Evolutionary conservation across 2,888 invertebrate genomes (phyloP).

Genomic region (Athetis lepigone): DNA sequence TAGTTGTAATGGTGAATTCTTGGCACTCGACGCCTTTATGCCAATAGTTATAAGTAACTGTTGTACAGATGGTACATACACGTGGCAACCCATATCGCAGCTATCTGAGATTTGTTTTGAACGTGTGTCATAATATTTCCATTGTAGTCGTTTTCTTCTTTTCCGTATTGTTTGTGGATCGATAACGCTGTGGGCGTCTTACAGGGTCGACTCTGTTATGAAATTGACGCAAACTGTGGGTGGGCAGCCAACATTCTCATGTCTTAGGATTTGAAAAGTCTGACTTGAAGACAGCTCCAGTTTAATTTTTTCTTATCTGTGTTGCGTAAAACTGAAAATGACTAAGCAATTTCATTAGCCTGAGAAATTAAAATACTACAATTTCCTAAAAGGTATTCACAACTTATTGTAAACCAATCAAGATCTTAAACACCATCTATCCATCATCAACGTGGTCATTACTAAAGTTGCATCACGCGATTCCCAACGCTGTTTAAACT

Average conservation of each 20-base stretch:
- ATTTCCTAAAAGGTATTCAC: not conserved
- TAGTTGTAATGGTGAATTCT: conserved; percentile 50
- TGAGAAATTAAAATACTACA: not conserved
- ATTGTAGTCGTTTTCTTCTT: conserved; percentile 23
- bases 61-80: conserved; percentile 22
- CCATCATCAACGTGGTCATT: conserved; percentile 17
- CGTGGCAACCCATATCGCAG: conserved; percentile 32
- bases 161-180: no score
- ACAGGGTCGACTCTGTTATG: conserved; percentile 17
- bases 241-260: not conserved
- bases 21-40: conserved; percentile 46
- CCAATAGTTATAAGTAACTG: conserved; percentile 43
- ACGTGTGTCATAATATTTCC: conserved; percentile 48
- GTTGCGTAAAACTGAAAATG: not conserved
- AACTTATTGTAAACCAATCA: not conserved
- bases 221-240: conserved; percentile 18
- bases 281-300: not conserved
- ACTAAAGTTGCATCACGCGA: conserved; percentile 49
- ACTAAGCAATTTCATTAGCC: not conserved
- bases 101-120: conserved; percentile 38
- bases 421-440: conserved; percentile 17
- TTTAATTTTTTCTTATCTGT: not conserved
- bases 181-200: conserved; percentile 9
- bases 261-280: not conserved
- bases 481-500: conserved; percentile 38